Evolutionary conservation across 2,888 invertebrate genomes (phyloP).

Genomic region (Harpagoxenus sublaevis): DNA sequence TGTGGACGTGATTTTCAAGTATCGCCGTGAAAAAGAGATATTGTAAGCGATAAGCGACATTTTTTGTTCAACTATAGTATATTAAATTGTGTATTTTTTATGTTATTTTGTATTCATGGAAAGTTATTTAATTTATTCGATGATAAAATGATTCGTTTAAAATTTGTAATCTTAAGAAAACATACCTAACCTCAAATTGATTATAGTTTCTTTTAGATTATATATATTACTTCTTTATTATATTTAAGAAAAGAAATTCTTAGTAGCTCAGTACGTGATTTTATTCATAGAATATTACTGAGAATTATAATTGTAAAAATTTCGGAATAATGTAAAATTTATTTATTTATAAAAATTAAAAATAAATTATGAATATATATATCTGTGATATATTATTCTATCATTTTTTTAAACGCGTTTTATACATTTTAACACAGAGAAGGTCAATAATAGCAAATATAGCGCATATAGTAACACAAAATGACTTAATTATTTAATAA

Average conservation of each 20-base stretch:
- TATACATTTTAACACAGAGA: not conserved
- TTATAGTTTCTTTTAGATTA: not conserved
- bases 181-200: too few relatives aligned
- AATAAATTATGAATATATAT: not conserved
- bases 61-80: not conserved
- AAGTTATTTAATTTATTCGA: not conserved
- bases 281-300: not conserved
- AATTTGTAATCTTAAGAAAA: not conserved
- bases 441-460: not conserved
- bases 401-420: not conserved
- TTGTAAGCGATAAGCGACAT: slow-evolving; percentile 35
- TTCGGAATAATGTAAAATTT: not conserved
- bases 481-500: slow-evolving; percentile 2
- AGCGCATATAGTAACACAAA: not conserved
- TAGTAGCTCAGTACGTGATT: not conserved
- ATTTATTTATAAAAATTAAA: not conserved
- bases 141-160: not conserved
- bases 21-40: not conserved
- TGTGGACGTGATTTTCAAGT: not conserved
- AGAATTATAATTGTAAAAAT: not conserved
- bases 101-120: not conserved
- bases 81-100: not conserved
- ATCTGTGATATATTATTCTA: not conserved
- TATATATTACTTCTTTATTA: not conserved
- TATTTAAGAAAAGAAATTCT: not conserved